Evolutionary conservation across 2,113 vertebrate genomes (phyloP).

Genomic region (Acrocephalus kingi): DNA sequence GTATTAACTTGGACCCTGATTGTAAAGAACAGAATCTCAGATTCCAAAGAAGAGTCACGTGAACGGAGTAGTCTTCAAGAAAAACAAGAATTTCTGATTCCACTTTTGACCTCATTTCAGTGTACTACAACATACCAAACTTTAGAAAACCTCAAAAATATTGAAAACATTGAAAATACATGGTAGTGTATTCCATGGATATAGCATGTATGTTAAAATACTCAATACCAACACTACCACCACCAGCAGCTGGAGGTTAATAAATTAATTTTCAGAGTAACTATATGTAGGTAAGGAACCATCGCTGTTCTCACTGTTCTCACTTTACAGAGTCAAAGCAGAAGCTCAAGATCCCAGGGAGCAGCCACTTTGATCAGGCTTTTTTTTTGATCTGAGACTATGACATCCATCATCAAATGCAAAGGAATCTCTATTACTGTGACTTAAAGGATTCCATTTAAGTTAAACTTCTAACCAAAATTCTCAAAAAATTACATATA

Average conservation of each 20-base stretch:
- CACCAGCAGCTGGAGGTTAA: neutral
- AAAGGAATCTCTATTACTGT: neutral
- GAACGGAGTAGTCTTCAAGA: neutral
- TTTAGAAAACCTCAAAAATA: neutral
- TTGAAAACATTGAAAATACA: too few relatives aligned
- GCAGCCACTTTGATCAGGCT: neutral
- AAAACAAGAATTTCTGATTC: neutral
- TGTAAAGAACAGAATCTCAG: neutral
- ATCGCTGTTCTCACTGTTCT: accelerated
- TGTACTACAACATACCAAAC: neutral
- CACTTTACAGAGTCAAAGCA: neutral
- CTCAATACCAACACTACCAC: neutral
- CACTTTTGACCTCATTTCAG: neutral
- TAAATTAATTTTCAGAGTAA: neutral
- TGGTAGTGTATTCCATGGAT: neutral
- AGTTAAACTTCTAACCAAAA: neutral
- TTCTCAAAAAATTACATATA: neutral
- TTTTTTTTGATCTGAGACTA: neutral
- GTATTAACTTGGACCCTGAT: neutral
- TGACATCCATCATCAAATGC: neutral
- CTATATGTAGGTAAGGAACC: accelerated
- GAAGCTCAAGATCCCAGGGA: neutral
- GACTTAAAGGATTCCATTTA: neutral
- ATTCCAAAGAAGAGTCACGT: neutral
- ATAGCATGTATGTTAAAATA: neutral